Evolutionary conservation across 2,113 vertebrate genomes (phyloP).

Genomic region (Climacteris rufus): DNA sequence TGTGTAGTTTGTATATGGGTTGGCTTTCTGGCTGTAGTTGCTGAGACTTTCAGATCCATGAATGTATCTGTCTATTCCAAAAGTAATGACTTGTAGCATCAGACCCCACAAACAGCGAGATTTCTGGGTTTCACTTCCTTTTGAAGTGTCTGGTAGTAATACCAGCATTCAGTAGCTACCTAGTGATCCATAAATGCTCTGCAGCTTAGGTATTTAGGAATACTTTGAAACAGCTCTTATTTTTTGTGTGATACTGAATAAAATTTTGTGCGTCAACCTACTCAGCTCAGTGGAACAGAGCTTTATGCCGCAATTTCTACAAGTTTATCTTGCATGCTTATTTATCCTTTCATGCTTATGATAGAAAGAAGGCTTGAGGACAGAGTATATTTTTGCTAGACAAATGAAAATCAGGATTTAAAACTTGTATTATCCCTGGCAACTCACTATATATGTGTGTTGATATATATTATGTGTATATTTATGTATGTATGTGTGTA

Average conservation of each 20-base stretch:
- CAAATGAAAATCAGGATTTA: not conserved
- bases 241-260: not conserved
- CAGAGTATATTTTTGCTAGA: not conserved
- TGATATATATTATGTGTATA: rapidly evolving
- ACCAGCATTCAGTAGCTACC: not conserved
- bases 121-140: not conserved
- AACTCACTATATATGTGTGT: not conserved
- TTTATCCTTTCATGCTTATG: not conserved
- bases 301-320: not conserved
- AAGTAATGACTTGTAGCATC: not conserved
- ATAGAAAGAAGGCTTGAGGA: not conserved
- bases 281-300: not conserved
- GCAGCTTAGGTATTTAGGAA: not conserved
- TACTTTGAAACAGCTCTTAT: not conserved
- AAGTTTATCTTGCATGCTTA: rapidly evolving
- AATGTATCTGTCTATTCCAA: not conserved
- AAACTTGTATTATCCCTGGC: not conserved
- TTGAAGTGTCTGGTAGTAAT: not conserved
- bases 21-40: not conserved
- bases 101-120: not conserved
- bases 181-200: not conserved
- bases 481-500: rapidly evolving
- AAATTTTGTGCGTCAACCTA: not conserved
- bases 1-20: not conserved
- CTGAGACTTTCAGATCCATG: not conserved